Conservation (phyloP, 2,113 vertebrate genomes). For the Anser brachyrhynchus region DNA sequence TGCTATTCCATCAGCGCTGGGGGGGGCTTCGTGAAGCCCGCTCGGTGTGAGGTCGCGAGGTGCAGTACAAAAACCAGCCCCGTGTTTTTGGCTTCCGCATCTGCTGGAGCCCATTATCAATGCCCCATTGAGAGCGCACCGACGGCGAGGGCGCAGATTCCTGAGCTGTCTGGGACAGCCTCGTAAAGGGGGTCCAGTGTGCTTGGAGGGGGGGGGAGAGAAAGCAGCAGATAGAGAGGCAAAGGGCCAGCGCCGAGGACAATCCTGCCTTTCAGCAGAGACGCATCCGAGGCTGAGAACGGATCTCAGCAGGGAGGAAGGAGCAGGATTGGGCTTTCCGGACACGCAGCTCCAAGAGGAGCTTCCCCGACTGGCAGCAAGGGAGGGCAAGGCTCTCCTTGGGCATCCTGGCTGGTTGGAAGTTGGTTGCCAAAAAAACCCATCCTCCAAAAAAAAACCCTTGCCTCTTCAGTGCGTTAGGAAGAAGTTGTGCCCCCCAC, state of each 20-base stretch:
- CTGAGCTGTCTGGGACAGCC: not conserved
- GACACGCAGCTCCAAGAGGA: not conserved
- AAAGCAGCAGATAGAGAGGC: not conserved
- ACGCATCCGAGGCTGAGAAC: not conserved
- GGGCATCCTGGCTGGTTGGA: not conserved
- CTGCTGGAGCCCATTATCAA: not conserved
- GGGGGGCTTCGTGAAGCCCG: not conserved
- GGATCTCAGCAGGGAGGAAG: not conserved
- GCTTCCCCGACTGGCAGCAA: not conserved
- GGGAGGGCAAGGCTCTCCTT: not conserved
- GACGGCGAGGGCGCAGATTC: not conserved
- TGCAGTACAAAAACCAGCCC: not conserved
- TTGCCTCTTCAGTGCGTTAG: not conserved
- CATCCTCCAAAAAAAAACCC: no score
- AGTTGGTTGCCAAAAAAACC: no score
- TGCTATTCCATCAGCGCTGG: not conserved
- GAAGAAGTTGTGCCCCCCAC: accelerated
- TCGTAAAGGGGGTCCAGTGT: not conserved
- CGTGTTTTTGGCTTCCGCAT: not conserved
- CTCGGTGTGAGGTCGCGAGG: not conserved
- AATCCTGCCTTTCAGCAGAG: not conserved
- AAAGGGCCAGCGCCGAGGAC: not conserved
- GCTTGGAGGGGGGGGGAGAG: not conserved
- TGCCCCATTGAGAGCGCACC: not conserved
- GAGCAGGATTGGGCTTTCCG: not conserved